Evolutionary conservation across 2,888 invertebrate genomes (phyloP).

Genomic region (Lithophane ornitopus): DNA sequence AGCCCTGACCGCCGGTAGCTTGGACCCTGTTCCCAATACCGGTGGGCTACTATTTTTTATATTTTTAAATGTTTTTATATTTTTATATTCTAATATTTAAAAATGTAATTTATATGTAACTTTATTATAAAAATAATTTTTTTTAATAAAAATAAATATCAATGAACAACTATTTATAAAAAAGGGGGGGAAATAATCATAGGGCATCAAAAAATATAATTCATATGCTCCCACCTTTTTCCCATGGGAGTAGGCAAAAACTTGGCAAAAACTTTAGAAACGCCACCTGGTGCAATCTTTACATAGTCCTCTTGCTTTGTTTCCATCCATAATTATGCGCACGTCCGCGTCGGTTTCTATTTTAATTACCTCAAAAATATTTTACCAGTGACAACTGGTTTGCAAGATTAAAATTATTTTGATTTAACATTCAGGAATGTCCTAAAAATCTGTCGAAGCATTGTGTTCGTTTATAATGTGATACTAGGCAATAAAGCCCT

Average conservation of each 20-base stretch:
- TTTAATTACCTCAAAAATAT: not conserved
- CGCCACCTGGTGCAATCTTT: not conserved
- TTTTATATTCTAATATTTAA: too few species aligned
- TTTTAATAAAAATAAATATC: too few species aligned
- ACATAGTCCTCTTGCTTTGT: not conserved
- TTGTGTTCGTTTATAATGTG: constrained; percentile 55
- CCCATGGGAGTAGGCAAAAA: not conserved
- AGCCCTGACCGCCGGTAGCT: too few species aligned
- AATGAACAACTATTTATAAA: too few species aligned
- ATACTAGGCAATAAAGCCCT: constrained; percentile 65
- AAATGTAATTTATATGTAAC: too few species aligned
- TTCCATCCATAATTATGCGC: not conserved
- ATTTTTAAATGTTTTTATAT: too few species aligned
- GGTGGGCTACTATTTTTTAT: too few species aligned
- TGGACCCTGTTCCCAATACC: too few species aligned
- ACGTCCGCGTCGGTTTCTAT: not conserved
- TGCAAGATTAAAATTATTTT: not conserved
- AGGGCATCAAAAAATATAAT: too few species aligned
- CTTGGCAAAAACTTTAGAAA: not conserved
- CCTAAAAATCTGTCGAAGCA: not conserved
- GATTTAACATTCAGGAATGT: constrained; percentile 19
- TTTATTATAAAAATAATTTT: too few species aligned
- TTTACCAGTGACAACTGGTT: not conserved
- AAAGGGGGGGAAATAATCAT: too few species aligned
- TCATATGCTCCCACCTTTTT: not conserved